These are phyloP conservation scores for Chaetorhynchus papuensis DNA, from an alignment of 2,113 vertebrate species.

Conservation along the genomic window DNA sequence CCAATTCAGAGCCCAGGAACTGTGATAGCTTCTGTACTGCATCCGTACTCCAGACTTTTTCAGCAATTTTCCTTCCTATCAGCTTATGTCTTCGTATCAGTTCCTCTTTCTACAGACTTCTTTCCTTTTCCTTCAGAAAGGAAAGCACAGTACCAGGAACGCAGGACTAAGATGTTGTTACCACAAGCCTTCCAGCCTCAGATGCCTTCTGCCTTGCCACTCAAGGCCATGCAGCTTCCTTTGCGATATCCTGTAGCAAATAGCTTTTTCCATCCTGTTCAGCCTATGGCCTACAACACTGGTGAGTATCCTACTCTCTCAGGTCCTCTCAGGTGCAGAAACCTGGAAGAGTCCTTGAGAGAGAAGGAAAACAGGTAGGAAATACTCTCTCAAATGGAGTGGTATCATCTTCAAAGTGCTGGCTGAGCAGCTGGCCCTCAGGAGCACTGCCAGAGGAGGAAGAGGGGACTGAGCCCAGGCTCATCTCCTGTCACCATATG, in stretches of 20 bases:
- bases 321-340: not conserved
- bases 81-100: not conserved
- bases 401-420: not conserved
- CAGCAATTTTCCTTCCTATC: not conserved
- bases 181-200: not conserved
- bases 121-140: not conserved
- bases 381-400: not conserved
- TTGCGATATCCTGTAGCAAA: not conserved
- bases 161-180: accelerated
- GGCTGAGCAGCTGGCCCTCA: not conserved
- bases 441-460: not conserved
- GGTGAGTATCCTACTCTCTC: not conserved
- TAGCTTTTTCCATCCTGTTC: not conserved
- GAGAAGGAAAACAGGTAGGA: not conserved
- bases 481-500: not conserved
- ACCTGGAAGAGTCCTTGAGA: not conserved
- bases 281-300: not conserved
- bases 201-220: not conserved
- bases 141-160: not conserved
- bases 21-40: not conserved
- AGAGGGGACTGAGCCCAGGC: not conserved
- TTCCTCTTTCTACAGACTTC: not conserved
- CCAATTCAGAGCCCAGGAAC: not conserved
- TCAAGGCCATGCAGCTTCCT: not conserved
- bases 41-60: not conserved